phyloP scores from a whole-genome alignment of 2,797 vertebrate genomes.

The Falco novaeseelandiae region DNA sequence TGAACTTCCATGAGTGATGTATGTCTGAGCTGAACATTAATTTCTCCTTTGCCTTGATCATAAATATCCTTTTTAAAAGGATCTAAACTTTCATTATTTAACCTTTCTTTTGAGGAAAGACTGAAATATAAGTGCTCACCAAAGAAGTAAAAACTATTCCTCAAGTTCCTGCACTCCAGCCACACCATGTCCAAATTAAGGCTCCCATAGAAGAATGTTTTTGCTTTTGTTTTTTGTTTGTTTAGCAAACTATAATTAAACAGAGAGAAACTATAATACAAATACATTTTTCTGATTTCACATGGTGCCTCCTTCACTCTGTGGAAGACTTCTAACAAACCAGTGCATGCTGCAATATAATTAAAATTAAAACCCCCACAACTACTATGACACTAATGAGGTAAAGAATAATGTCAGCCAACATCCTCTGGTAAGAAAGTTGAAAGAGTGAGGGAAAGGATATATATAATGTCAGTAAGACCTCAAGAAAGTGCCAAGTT shows the following conservation, averaged over 20 bases:
- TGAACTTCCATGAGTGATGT: not conserved
- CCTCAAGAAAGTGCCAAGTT: not conserved
- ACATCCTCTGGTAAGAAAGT: not conserved
- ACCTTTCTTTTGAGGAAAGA: not conserved
- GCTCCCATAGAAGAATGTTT: not conserved
- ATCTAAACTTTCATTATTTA: not conserved
- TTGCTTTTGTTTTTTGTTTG: not conserved
- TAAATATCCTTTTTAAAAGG: not conserved
- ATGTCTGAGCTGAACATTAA: not conserved
- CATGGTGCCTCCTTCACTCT: not conserved
- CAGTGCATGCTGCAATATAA: not conserved
- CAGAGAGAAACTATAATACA: not conserved
- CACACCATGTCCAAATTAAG: not conserved
- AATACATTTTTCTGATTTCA: not conserved
- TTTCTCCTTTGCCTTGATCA: not conserved
- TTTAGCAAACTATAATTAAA: not conserved
- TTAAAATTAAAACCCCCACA: not conserved
- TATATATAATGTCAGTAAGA: not conserved
- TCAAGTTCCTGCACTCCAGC: not conserved
- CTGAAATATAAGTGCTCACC: not conserved
- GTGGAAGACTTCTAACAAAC: not conserved
- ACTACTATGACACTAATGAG: not conserved
- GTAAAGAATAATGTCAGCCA: constrained; percentile 5
- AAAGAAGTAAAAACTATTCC: not conserved
- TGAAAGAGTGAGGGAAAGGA: not conserved